Conservation (phyloP, 2,113 vertebrate genomes). For the Nesospiza acunhae region DNA sequence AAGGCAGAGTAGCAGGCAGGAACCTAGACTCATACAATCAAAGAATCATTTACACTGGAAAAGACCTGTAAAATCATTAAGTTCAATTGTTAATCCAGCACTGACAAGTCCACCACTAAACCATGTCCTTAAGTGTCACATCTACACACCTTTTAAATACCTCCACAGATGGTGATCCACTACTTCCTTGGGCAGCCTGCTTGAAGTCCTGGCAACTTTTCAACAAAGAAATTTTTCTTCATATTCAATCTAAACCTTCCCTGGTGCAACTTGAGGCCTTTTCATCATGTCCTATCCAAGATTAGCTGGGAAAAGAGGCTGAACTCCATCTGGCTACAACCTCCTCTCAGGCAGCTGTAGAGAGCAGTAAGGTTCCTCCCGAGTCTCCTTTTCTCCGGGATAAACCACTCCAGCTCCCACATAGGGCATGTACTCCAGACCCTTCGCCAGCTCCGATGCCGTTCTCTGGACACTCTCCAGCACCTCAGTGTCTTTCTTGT, state of each 20-base stretch:
- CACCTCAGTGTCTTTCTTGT: not conserved
- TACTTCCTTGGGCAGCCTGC: not conserved
- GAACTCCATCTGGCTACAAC: not conserved
- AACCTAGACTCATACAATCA: not conserved
- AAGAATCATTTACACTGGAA: not conserved
- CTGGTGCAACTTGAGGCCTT: not conserved
- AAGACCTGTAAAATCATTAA: not conserved
- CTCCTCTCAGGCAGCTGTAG: not conserved
- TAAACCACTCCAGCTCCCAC: not conserved
- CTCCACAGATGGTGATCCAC: not conserved
- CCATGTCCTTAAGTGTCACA: not conserved
- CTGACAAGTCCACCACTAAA: not conserved
- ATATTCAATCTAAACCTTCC: not conserved
- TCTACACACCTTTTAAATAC: not conserved
- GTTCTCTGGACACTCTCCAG: not conserved
- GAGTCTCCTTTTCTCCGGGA: not conserved
- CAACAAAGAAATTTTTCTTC: not conserved
- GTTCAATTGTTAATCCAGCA: not conserved
- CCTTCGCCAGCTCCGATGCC: accelerated
- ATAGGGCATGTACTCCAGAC: not conserved
- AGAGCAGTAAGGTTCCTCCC: not conserved
- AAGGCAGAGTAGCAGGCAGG: not conserved
- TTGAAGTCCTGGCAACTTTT: not conserved
- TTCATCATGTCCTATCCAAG: not conserved
- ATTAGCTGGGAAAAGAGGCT: not conserved